Evolutionary conservation across 2,797 vertebrate species (phyloP).

Genomic region (Sylvia borin): DNA sequence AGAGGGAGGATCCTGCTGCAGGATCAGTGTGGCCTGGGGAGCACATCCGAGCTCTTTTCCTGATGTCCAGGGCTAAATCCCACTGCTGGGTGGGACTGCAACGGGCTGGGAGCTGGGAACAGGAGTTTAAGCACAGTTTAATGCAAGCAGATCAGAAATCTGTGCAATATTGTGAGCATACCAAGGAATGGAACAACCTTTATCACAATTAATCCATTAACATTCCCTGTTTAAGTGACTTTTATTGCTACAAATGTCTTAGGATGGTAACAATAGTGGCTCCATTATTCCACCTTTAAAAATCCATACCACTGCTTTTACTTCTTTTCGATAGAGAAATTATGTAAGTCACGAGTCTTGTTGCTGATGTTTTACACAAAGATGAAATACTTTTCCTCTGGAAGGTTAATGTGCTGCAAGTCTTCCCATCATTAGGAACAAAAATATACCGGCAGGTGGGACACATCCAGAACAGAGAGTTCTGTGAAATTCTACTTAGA

Average conservation of each 20-base stretch:
- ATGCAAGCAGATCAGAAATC: background rate
- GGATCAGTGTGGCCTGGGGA: background rate
- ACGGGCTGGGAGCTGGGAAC: background rate
- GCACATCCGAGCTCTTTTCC: background rate
- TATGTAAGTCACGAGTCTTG: background rate
- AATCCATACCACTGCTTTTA: background rate
- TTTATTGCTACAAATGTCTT: background rate
- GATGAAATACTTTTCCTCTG: slow-evolving; percentile 38
- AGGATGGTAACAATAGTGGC: background rate
- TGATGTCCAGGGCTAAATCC: background rate
- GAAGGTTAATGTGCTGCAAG: slow-evolving; percentile 59
- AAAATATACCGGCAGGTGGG: slow-evolving; percentile 68
- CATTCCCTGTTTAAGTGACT: background rate
- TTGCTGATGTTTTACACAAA: slow-evolving; percentile 8
- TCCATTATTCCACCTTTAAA: background rate
- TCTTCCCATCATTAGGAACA: slow-evolving; percentile 58
- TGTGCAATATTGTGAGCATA: background rate
- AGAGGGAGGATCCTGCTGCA: background rate
- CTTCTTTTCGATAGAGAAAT: background rate
- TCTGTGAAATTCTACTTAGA: slow-evolving; percentile 50
- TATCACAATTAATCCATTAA: background rate
- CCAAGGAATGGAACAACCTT: background rate
- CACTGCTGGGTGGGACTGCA: background rate
- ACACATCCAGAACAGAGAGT: slow-evolving; percentile 35
- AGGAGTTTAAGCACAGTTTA: background rate